Evolutionary conservation across 2,797 vertebrate genomes (phyloP), one percentile per base, ranked within the genome.

Genomic region (Phrynocephalus vlangalii): DNA sequence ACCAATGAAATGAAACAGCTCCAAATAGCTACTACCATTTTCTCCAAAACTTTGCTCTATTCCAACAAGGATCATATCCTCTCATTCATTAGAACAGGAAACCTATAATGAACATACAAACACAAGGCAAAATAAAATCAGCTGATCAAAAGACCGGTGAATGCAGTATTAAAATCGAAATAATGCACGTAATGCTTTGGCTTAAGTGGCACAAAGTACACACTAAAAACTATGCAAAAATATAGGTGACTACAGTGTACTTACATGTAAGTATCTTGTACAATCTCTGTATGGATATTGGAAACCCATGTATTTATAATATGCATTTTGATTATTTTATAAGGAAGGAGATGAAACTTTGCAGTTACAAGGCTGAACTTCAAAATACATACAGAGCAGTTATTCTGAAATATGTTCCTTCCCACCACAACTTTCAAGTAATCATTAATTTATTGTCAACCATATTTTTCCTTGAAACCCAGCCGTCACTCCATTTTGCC

Each of bases 141-240:
- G 82, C 87, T 94, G 89, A 87, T 91, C 52, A 56, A 89, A 92
- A 89, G 78, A 88, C 81, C 67, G 90, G 90, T 93, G 91, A 95
- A 60, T 87, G 50, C 93, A 90, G 88, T 89, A 84, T 82, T 87
- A 87, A 84, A 44, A 89, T 20, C 84, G 80, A 82, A 96, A 90
- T 81, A 85, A 94, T 8, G 56, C 0, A 79, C 95, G 96, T 97
- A 97, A 97, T 97, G 95, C 97, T 97, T 97, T 97, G 96, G 95
- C 95, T 96, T 97, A 97, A 97, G 97, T 97, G 97, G 97, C 97
- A 97, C 96, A 96, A 97, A 97, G 96, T 96, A 97, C 97, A 97
- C 96, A 96, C 96, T 97, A 97, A 96, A 97, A 97, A 96, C 96
- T 97, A 97, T 97, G 97, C 97, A 97, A 97, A 96, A 97, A 96